These are phyloP conservation scores for Calephelis virginiensis DNA, from an alignment of 1,140 invertebrate species.

Conservation along the genomic window DNA sequence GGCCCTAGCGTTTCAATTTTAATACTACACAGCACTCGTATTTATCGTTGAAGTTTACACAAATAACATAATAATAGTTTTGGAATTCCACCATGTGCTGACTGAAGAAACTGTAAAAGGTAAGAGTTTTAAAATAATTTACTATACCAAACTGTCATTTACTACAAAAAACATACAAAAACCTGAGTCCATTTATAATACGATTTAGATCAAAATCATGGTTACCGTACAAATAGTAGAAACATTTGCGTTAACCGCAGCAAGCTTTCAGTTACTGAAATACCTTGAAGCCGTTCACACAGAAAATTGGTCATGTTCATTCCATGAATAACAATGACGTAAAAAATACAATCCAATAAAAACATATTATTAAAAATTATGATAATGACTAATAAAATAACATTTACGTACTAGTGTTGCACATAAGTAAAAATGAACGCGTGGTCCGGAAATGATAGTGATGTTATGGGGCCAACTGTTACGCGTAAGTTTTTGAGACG, in stretches of 20 bases:
- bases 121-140: too few relatives aligned
- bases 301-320: conserved; percentile 11
- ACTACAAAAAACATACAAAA: too few relatives aligned
- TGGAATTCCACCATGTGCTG: too few relatives aligned
- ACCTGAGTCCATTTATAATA: background rate
- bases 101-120: too few relatives aligned
- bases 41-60: too few relatives aligned
- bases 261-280: conserved; percentile 56
- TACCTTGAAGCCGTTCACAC: conserved; percentile 40
- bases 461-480: conserved; percentile 60
- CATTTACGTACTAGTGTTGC: conserved; percentile 10
- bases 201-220: conserved; percentile 20
- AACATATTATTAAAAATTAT: background rate
- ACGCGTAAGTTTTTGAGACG: conserved; percentile 45
- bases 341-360: too few relatives aligned
- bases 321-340: too few relatives aligned
- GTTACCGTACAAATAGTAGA: conserved; percentile 38
- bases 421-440: conserved; percentile 46
- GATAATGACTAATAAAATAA: conserved; percentile 2
- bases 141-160: too few relatives aligned
- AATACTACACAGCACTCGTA: too few relatives aligned
- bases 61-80: too few relatives aligned
- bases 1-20: too few relatives aligned
- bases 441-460: conserved; percentile 48
- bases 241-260: conserved; percentile 46